phyloP scores from a whole-genome alignment of 2,113 vertebrate genomes.

The Xiphophorus couchianus region DNA sequence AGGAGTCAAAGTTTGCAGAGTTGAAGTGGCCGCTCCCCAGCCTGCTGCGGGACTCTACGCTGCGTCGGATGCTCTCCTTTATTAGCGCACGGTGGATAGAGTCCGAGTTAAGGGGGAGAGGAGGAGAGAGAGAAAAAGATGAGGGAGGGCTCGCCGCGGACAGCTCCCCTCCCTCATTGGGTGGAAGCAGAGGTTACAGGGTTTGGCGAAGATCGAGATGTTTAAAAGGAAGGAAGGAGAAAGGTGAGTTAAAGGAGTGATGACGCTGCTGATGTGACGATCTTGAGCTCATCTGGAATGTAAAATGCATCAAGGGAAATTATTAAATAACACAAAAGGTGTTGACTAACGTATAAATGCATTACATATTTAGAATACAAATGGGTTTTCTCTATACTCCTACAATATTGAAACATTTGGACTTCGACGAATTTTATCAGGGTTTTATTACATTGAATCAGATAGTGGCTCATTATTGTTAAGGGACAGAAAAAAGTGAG shows the following conservation, averaged over 20 bases:
- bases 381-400: neutral
- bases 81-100: conserved; percentile 67
- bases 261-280: conserved; percentile 25
- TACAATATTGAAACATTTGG: neutral
- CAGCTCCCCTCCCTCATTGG: conserved; percentile 80
- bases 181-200: conserved; percentile 73
- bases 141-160: conserved; percentile 71
- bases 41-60: conserved; percentile 38
- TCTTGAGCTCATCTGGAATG: neutral
- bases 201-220: conserved; percentile 65
- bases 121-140: conserved; percentile 47
- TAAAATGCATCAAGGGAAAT: neutral
- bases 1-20: conserved; percentile 1
- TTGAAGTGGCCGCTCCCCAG: conserved; percentile 20
- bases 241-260: conserved; percentile 15
- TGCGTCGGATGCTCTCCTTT: conserved; percentile 71
- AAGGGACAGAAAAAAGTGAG: too few species aligned
- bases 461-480: too few species aligned
- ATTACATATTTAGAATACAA: neutral
- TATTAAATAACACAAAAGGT: neutral
- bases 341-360: neutral
- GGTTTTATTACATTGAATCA: neutral
- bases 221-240: conserved; percentile 56
- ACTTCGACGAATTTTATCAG: neutral
- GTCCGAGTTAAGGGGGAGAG: conserved; percentile 54